Percentiles rank a stretch among this genome's conserved stretches.
phyloP scores from a whole-genome alignment of 2,797 vertebrate species.

The Anguilla obscura region DNA sequence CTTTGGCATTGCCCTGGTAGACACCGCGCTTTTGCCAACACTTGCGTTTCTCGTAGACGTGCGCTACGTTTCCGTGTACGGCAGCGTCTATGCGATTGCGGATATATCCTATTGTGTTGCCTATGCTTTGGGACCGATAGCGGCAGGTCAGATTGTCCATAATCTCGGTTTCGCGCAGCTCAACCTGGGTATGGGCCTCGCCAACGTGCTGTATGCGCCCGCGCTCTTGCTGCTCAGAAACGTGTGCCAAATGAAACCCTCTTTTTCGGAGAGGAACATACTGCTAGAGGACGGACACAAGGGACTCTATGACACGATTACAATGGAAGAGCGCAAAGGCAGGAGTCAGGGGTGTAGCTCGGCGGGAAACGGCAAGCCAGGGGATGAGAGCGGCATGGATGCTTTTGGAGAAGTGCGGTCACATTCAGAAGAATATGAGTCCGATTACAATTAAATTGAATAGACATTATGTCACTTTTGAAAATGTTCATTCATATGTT shows the following conservation, averaged over 20 bases:
- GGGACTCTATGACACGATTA: conserved; percentile 91
- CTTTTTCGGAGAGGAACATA: conserved; percentile 87
- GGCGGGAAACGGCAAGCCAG: conserved; percentile 57
- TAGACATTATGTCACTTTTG: conserved; percentile 19
- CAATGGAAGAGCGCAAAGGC: conserved; percentile 83
- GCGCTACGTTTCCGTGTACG: conserved; percentile 91
- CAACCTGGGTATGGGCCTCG: conserved; percentile 94
- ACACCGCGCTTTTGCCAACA: conserved; percentile 92
- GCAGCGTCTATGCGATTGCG: conserved; percentile 93
- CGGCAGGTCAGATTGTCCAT: conserved; percentile 93
- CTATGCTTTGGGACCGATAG: conserved; percentile 91
- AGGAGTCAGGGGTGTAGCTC: conserved; percentile 67
- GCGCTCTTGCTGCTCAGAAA: conserved; percentile 85
- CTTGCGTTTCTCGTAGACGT: conserved; percentile 94
- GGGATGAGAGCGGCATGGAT: conserved; percentile 72
- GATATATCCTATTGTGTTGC: conserved; percentile 95
- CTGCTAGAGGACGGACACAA: conserved; percentile 89
- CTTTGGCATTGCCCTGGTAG: conserved; percentile 94
- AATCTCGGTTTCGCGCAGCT: conserved; percentile 87
- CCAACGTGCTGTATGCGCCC: conserved; percentile 92
- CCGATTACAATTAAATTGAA: conserved; percentile 77
- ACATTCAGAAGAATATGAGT: conserved; percentile 78
- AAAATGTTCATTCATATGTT: conserved; percentile 26
- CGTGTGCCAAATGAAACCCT: conserved; percentile 92
- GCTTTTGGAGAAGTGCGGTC: conserved; percentile 68